These are phyloP conservation scores for Pseudomyrmex pallidus DNA, from an alignment of 1,140 invertebrate genomes.

Conservation along the genomic window DNA sequence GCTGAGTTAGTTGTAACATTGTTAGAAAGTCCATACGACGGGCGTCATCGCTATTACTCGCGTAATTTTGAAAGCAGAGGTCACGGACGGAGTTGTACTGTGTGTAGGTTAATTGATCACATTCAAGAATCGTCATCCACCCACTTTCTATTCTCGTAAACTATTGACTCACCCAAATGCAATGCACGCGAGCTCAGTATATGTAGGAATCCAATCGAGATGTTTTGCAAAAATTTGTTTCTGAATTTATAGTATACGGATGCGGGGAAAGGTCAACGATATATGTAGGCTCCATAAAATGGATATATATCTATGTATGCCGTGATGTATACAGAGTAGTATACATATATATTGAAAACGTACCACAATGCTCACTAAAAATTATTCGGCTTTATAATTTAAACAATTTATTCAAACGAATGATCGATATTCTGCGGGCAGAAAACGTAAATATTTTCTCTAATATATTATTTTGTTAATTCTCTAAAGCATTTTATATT, in stretches of 20 bases:
- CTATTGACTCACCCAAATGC: conserved; percentile 7
- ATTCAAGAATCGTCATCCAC: conserved; percentile 46
- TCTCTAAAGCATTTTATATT: background rate
- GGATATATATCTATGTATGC: conserved; percentile 14
- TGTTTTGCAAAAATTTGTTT: conserved; percentile 49
- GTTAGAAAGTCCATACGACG: conserved; percentile 53
- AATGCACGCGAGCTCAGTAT: background rate
- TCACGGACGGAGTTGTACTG: conserved; percentile 67
- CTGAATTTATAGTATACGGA: conserved; percentile 46
- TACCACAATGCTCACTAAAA: background rate
- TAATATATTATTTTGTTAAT: conserved; percentile 8
- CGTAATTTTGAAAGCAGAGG: conserved; percentile 70
- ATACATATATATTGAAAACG: conserved; percentile 17
- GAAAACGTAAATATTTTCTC: conserved; percentile 21
- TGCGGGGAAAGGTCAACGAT: conserved; percentile 40
- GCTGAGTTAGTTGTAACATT: conserved; percentile 61
- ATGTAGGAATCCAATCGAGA: conserved; percentile 37
- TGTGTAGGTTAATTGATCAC: conserved; percentile 68
- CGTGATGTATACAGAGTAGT: background rate
- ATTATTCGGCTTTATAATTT: conserved; percentile 23
- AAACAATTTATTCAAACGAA: conserved; percentile 27
- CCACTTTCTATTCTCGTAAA: conserved; percentile 17
- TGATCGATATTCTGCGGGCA: background rate
- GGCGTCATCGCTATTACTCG: conserved; percentile 55
- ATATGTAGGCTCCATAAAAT: conserved; percentile 45